Base-by-base conservation (phyloP, 1,140 invertebrate genomes). In the Eurosta solidaginis region DNA sequence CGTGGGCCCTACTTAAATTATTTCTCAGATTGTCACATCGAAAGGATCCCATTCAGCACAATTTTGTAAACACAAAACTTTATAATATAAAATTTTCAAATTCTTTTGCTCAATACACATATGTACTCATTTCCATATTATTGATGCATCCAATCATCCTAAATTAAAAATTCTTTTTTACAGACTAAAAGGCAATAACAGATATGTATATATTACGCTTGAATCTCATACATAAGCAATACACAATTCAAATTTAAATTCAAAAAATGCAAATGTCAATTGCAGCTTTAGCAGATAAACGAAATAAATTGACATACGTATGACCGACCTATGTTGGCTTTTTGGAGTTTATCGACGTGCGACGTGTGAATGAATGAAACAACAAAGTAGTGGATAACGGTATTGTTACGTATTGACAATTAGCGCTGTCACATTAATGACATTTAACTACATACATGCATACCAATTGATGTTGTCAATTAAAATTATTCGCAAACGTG, bases 381-480 rank as follows among this genome's bases (percentile, higher is more conserved):
- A 52, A 22, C 49, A 22, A 25, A n/a, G 49, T 14, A 22, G 33
- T 68, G 27, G 27, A 29, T 20, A 3, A 63, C 17, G n/a, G n/a
- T n/a, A n/a, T n/a, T n/a, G 27, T 33, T 59, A 14, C 27, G 36
- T 10, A 33, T 7, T 40, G 59, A 36, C 27, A 68, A 68, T 68
- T 68, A 68, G 33, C 22, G 59, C 59, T 14, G 27, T 22, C 59
- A 68, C 33, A 40, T 68, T 40, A 68, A 40, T 68, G 59, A 40
- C 59, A 68, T 68, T 68, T 40, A 17, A 68, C 33, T 20, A 54
- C 27, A 7, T 68, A 29, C 33, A 40, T 68, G 59, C 59, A 68
- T n/a, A 20, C n/a, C 33, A 68, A 68, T 68, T 68, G 59, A 68
- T 68, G 33, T 12, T 68, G 59, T 68, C 33, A 68, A 68, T 68